A percentile compares a stretch with the other conserved stretches of the same genome.
Evolutionary conservation across 30 jellyfish, hydroid and myxozoan genomes (phyloP).

Genomic region (Aurelia sp.): DNA sequence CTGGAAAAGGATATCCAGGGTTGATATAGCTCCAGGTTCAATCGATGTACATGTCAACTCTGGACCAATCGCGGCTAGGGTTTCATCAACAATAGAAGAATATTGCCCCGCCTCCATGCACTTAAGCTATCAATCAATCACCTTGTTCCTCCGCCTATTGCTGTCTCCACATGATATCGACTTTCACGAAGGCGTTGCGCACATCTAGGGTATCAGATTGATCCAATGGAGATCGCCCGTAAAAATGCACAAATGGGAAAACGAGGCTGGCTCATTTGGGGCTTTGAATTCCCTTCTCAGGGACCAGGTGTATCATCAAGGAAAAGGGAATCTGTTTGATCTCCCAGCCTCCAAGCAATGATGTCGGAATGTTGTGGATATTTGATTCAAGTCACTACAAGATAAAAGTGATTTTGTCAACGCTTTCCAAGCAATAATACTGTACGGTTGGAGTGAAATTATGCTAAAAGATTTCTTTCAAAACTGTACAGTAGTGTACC

Average conservation of each 20-base stretch:
- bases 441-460: too few relatives aligned
- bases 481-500: too few relatives aligned
- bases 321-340: too few relatives aligned
- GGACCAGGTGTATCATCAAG: too few relatives aligned
- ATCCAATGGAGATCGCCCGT: not conserved
- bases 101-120: constrained; percentile 73
- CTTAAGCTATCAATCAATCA: constrained; percentile 74
- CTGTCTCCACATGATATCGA: constrained; percentile 57
- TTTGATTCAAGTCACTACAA: too few relatives aligned
- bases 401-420: too few relatives aligned
- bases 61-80: constrained; percentile 57
- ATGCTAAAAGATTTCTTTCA: too few relatives aligned
- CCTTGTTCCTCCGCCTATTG: constrained; percentile 68
- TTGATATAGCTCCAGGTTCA: constrained; percentile 62
- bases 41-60: constrained; percentile 42
- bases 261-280: too few relatives aligned
- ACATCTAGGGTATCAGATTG: not conserved
- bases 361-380: too few relatives aligned
- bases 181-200: constrained; percentile 41
- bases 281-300: too few relatives aligned
- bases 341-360: too few relatives aligned
- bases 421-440: too few relatives aligned
- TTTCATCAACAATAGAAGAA: constrained; percentile 41
- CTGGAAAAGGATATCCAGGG: constrained; percentile 61
- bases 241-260: not conserved